Evolutionary conservation across 1,140 invertebrate genomes (phyloP).

Genomic region (Mylabris phalerata): DNA sequence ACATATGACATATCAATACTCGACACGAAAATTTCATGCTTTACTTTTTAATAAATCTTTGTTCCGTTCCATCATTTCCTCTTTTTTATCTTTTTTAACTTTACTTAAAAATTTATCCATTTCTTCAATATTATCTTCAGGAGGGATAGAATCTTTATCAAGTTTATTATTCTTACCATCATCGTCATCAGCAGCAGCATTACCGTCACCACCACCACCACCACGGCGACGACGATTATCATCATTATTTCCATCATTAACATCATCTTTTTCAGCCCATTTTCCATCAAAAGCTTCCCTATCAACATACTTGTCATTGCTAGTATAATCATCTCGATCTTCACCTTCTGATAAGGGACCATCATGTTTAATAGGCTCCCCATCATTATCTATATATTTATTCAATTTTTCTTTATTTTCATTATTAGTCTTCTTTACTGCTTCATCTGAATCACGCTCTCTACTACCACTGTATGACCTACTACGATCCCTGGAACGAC

Average conservation of each 20-base stretch:
- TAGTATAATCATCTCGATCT: conserved; percentile 55
- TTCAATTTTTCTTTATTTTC: conserved; percentile 56
- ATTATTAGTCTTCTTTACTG: conserved; percentile 51
- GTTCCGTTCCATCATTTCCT: conserved; percentile 45
- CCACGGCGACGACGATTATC: conserved; percentile 42
- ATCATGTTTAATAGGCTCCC: conserved; percentile 50
- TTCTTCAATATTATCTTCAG: conserved; percentile 43
- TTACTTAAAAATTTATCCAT: conserved; percentile 48
- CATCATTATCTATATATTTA: conserved; percentile 50
- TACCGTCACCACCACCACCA: conserved; percentile 6
- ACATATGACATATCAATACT: too few relatives aligned
- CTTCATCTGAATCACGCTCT: conserved; percentile 51
- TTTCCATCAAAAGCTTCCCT: conserved; percentile 54
- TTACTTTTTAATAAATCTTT: conserved; percentile 43
- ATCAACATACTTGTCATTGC: conserved; percentile 43
- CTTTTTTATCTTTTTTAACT: conserved; percentile 47
- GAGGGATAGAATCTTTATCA: conserved; percentile 26
- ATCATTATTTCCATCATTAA: conserved; percentile 24
- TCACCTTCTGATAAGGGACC: conserved; percentile 65
- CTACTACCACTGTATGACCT: conserved; percentile 39
- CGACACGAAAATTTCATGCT: conserved; percentile 8
- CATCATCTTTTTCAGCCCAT: conserved; percentile 49
- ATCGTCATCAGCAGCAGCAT: background rate
- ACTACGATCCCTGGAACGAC: conserved; percentile 40
- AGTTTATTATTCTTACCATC: background rate